A percentile compares a stretch with the other conserved stretches of the same genome.
These are phyloP conservation scores for Martes martes DNA, from an alignment of 2,113 vertebrate species.

Conservation along the genomic window DNA sequence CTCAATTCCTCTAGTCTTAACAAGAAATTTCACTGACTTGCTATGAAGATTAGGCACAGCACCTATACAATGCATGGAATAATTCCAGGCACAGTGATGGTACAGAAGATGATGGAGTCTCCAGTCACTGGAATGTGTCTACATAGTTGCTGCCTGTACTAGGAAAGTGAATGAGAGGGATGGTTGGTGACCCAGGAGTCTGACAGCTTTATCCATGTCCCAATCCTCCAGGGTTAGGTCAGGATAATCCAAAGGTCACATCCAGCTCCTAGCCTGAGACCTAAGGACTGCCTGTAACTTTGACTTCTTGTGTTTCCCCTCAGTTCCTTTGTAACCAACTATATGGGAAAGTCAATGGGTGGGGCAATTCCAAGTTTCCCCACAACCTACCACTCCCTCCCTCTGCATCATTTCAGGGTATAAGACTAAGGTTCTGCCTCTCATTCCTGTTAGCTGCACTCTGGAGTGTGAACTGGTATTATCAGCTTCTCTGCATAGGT, in stretches of 20 bases:
- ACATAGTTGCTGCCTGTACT: neutral
- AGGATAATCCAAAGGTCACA: neutral
- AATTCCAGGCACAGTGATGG: neutral
- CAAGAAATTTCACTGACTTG: neutral
- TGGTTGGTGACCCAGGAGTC: neutral
- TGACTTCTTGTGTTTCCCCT: neutral
- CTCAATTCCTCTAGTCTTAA: neutral
- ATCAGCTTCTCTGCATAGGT: neutral
- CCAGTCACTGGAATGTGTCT: neutral
- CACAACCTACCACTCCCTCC: neutral
- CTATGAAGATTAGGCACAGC: neutral
- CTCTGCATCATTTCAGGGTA: neutral
- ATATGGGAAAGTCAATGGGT: neutral
- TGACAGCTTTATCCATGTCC: neutral
- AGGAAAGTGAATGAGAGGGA: neutral
- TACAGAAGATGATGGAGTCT: neutral
- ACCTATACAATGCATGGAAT: neutral
- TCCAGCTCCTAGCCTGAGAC: neutral
- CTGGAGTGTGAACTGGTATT: neutral
- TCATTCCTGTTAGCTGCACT: neutral
- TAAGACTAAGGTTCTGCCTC: neutral
- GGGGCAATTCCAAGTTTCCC: neutral
- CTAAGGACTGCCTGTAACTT: neutral
- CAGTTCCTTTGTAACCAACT: neutral
- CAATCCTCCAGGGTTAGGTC: neutral